Evolutionary conservation across 2,113 vertebrate species (phyloP), one percentile per base, ranked within the genome.

Genomic region (Pluvialis apricaria): DNA sequence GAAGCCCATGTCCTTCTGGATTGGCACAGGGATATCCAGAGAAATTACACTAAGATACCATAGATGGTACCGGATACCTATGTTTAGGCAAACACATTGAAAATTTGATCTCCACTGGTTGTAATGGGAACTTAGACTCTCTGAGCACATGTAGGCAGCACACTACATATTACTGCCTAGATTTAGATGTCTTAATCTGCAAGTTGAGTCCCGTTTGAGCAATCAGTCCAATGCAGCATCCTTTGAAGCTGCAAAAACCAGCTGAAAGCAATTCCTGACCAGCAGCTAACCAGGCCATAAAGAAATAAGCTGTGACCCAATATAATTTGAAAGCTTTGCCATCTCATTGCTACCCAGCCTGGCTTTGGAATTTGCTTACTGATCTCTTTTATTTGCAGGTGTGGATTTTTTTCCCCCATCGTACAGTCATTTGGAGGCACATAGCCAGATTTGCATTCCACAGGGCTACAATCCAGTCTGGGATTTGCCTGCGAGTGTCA

Each of bases 401-500:
- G 94, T 88, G 92, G 92, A 90, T 54, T 88, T 93, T 62, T 89
- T 20, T 60, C 29, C 88, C 94, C 93, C 87, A 86, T 79, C 47
- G 0, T 36, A 32, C 58, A 97, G 94, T 96, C 96, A 95, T 77
- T 82, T 83, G 76, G 71, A 95, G 97, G 97, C 96, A 92, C 88
- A 68, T 42, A 86, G 97, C 97, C 96, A 96, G 93, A 66, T 94
- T 95, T 95, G 79, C 96, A 95, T 97, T 96, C 97, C 94, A 96
- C 87, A 68, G 82, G 97, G 94, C 96, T 95, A 70, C 94, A 73
- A 92, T 95, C 92, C 28, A 66, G 76, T 82, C 96, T 96, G 96
- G 96, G 96, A 95, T 97, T 96, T 97, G 96, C 96, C 93, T 93
- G 95, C 82, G 24, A 93, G 94, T 97, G 95, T 95, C 93, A 96